These are phyloP conservation scores for Rhinella marina DNA, from an alignment of 2,797 vertebrate genomes.

Conservation along the genomic window DNA sequence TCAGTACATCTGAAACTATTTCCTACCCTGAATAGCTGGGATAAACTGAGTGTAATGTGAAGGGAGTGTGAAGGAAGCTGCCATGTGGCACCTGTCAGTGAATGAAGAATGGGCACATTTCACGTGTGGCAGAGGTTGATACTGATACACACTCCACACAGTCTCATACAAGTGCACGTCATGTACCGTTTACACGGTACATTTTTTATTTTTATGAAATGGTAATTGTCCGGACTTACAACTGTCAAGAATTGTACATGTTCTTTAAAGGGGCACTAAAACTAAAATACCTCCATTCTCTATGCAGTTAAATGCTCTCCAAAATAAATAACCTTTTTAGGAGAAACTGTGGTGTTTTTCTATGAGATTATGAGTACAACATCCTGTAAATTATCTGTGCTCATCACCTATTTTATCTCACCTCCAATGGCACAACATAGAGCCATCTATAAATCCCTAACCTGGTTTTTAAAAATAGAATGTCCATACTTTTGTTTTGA, in stretches of 20 bases:
- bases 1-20: background rate
- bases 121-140: conserved; percentile 10
- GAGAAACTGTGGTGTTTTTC: too few relatives aligned
- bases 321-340: too few relatives aligned
- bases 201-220: background rate
- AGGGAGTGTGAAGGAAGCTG: conserved; percentile 5
- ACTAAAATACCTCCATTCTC: too few relatives aligned
- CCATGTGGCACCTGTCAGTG: conserved; percentile 20
- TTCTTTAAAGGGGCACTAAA: background rate
- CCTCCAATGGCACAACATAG: too few relatives aligned
- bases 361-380: too few relatives aligned
- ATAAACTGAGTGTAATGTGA: conserved; percentile 3
- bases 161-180: background rate
- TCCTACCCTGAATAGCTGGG: background rate
- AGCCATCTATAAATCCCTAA: too few relatives aligned
- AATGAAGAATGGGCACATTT: conserved; percentile 11
- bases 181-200: background rate
- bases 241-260: background rate
- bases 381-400: too few relatives aligned
- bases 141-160: background rate
- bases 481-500: too few relatives aligned
- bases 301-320: too few relatives aligned
- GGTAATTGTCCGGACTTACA: background rate
- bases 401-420: too few relatives aligned
- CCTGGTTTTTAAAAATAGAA: too few relatives aligned